Conservation (phyloP, 2,113 vertebrate species). For the Proterorhinus semilunaris region DNA sequence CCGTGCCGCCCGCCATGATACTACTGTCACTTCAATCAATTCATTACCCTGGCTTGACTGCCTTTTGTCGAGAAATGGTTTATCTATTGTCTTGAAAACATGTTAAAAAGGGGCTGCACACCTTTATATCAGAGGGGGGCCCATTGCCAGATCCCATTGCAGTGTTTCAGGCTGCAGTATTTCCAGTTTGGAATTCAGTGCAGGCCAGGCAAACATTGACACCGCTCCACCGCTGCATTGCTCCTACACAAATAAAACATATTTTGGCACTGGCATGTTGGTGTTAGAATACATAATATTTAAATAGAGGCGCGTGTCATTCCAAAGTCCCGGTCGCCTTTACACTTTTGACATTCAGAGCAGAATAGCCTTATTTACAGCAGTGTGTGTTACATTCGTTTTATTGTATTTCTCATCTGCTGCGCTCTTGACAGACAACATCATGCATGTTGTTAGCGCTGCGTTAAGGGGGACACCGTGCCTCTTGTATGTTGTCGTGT, state of each 20-base stretch:
- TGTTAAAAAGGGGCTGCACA: slow-evolving; percentile 5
- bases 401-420: slow-evolving; percentile 64
- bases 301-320: slow-evolving; percentile 7
- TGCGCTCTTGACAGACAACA: slow-evolving; percentile 50
- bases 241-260: slow-evolving; percentile 37
- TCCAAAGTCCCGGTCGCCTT: slow-evolving; percentile 1
- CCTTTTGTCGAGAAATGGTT: slow-evolving; percentile 4
- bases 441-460: slow-evolving; percentile 53
- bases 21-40: too few species aligned
- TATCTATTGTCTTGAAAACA: too few species aligned
- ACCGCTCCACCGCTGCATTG: slow-evolving; percentile 29
- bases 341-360: slow-evolving; percentile 15
- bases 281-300: slow-evolving; percentile 17
- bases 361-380: slow-evolving; percentile 42
- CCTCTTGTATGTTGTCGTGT: slow-evolving; percentile 70
- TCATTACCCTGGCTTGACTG: slow-evolving; percentile 29
- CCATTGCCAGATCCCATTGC: slow-evolving; percentile 41
- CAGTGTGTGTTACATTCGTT: slow-evolving; percentile 53
- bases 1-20: too few species aligned
- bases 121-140: slow-evolving; percentile 35
- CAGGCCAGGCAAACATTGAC: slow-evolving; percentile 60
- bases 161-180: slow-evolving; percentile 35
- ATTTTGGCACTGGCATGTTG: slow-evolving; percentile 27
- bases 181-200: slow-evolving; percentile 66
- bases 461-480: slow-evolving; percentile 56